Evolutionary conservation across 2,113 vertebrate species (phyloP).

Genomic region (Butorides virescens): DNA sequence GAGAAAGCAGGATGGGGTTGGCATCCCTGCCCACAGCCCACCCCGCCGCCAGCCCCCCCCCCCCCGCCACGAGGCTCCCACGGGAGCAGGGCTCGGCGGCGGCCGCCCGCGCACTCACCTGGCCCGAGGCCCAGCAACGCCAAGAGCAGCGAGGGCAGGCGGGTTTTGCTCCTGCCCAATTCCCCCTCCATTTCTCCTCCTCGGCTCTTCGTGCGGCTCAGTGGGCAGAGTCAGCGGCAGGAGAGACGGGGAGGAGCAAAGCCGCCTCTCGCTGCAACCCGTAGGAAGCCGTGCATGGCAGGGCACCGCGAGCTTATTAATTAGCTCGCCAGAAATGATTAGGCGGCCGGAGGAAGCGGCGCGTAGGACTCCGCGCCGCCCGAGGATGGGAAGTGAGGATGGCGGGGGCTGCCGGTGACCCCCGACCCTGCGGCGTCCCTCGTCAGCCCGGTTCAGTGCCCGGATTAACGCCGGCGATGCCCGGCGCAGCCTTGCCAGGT

Average conservation of each 20-base stretch:
- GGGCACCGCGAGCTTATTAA: neutral
- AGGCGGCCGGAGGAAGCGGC: neutral
- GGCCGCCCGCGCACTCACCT: neutral
- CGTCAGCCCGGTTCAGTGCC: neutral
- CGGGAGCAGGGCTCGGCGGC: neutral
- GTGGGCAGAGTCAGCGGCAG: neutral
- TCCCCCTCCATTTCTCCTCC: neutral
- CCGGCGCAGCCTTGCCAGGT: neutral
- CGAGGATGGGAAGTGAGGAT: neutral
- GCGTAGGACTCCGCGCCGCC: no score
- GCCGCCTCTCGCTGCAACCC: neutral
- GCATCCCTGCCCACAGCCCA: neutral
- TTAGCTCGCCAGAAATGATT: neutral
- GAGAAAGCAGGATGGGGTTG: neutral
- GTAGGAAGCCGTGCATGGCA: neutral
- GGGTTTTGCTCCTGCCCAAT: neutral
- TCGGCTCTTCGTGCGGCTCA: neutral
- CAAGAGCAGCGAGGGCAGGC: neutral
- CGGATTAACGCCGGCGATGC: neutral
- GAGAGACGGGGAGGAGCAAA: constrained; percentile 2
- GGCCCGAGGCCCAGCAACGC: neutral
- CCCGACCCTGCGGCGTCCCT: neutral
- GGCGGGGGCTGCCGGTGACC: neutral
- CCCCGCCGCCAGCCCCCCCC: neutral
- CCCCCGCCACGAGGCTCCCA: neutral